Evolutionary conservation across 2,113 vertebrate genomes (phyloP).

Genomic region (Indri indri): DNA sequence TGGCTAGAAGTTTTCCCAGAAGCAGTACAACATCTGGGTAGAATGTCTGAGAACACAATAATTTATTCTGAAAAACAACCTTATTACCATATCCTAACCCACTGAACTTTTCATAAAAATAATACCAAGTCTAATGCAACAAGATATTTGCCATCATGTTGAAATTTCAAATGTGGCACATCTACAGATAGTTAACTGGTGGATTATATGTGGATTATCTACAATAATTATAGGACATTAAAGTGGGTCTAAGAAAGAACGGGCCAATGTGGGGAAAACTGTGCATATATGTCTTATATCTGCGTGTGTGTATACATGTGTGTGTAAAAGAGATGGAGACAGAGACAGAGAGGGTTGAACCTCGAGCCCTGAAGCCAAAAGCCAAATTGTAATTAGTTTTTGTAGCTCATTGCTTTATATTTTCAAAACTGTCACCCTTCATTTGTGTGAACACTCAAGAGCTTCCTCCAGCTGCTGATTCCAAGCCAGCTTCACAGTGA

Average conservation of each 20-base stretch:
- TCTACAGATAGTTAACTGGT: neutral
- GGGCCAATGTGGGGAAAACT: neutral
- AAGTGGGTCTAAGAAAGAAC: neutral
- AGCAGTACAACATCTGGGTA: neutral
- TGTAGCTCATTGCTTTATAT: neutral
- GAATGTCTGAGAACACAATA: neutral
- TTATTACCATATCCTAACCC: neutral
- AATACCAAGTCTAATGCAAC: neutral
- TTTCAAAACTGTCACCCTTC: conserved; percentile 6
- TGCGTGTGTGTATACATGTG: neutral
- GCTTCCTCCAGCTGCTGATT: neutral
- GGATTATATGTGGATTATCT: neutral
- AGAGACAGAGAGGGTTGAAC: neutral
- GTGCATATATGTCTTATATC: fast-evolving
- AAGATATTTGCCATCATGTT: neutral
- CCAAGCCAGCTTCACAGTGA: neutral
- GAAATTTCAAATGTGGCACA: neutral
- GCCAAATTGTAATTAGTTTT: neutral
- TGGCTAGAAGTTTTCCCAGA: neutral
- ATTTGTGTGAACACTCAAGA: neutral
- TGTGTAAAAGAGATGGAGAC: fast-evolving
- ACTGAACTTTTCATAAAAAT: neutral
- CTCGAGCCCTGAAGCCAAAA: neutral
- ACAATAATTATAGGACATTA: fast-evolving
- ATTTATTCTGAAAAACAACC: neutral